Base-by-base conservation (phyloP, 2,797 vertebrate genomes). In the Pagetopsis macropterus region DNA sequence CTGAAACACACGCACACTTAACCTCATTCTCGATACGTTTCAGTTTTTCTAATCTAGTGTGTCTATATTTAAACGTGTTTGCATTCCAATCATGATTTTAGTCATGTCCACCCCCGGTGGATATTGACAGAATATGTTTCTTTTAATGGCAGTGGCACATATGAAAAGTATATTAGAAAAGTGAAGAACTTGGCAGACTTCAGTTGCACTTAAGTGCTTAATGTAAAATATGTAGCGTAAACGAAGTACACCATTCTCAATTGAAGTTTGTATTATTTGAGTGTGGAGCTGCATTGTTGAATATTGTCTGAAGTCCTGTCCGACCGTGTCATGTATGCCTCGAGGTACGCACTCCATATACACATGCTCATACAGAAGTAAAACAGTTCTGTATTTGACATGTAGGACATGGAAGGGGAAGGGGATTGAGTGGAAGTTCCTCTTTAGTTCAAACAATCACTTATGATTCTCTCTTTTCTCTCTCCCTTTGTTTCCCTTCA, bases 401-500 rank as follows among this genome's bases (percentile, higher is more conserved):
- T 43, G 23, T 13, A 63, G 19, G 1, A n/a, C 10, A 31, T 51
- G 10, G 31, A 62, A 72, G 43, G 3, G 64, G 55, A 66, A 75
- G 52, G 16, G 19, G 19, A n/a, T 1, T 44, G 41, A 33, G 46
- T 11, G 16, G 46, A 74, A 58, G 56, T 83, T 77, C 14, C 44
- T 62, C 41, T 27, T 78, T 37, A 15, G 7, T 52, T 41, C 8
- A 50, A 40, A 68, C 21, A 13, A n/a, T 72, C 43, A 40, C 55
- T 73, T 16, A 70, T 15, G 3, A 19, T 59, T 70, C 33, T 37
- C 33, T 69, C 19, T 27, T 45, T 16, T 55, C 51, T 55, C 51
- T 57, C 1, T 45, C 3, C 94, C 94, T 91, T 92, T 94, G 99
- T 54, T 37, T 13, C 3, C 94, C 94, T 91, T 92, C 95, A 99